Evolutionary conservation across 2,113 vertebrate species (phyloP), one percentile per base, ranked within the genome.

Genomic region (Sturnus vulgaris): DNA sequence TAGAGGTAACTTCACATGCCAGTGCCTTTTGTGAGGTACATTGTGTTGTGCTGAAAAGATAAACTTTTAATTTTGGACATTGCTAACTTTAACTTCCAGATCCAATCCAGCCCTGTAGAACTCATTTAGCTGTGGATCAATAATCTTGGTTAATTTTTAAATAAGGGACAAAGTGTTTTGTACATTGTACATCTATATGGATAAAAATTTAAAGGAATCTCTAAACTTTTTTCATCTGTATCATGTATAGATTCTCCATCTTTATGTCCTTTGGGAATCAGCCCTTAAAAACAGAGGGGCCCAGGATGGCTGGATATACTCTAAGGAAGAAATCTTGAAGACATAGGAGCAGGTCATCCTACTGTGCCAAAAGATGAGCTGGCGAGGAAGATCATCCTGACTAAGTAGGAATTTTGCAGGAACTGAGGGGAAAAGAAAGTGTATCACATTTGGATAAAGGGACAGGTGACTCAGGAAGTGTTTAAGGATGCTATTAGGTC

Each of bases 341-440:
- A 39, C 12, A 17, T 2, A 31, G 71, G 33, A 69, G 8, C 10
- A 16, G 23, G 23, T 28, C 6, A 33, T 60, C 33, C 33, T 27
- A 37, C 27, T 60, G 63, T 46, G 10, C 19, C 0, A 1, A 60
- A 61, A 61, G 40, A 60, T 20, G 15, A 60, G 5, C 33, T 52
- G 28, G 8, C 0, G 0, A 60, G 46, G 37, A 35, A 52, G 21
- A 37, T 14, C 13, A 60, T 66, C 25, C 22, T 52, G 37, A 31
- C 14, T 37, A 37, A 69, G 46, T 11, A 46, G 27, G 18, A 9
- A 60, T 64, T 44, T 60, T 44, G 31, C 25, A 50, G 21, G 25
- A 66, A 24, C 10, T 57, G 25, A 86, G 20, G 17, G 70, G 3
- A 0, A 35, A 35, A 31, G n/a, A 57, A 35, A 31, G 7, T 50